phyloP scores from a whole-genome alignment of 2,888 invertebrate species.

The Agonopterix heracliana region DNA sequence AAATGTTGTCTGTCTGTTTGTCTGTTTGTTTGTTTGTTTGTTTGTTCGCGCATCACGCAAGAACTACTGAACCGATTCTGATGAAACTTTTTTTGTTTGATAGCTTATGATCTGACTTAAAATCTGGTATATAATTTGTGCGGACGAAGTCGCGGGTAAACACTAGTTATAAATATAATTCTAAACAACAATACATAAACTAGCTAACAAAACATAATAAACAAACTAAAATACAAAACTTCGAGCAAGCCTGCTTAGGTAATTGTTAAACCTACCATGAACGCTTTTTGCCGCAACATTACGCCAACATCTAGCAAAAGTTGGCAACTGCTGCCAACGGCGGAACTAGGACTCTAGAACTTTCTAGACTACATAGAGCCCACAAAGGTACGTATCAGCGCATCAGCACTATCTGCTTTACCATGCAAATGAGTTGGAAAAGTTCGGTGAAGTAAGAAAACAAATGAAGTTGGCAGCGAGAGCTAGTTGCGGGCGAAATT shows the following conservation, averaged over 20 bases:
- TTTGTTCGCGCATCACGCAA: too few relatives aligned
- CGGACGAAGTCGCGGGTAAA: too few relatives aligned
- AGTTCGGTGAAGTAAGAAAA: conserved; percentile 69
- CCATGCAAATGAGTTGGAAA: conserved; percentile 76
- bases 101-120: too few relatives aligned
- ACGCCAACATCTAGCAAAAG: conserved; percentile 62
- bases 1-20: too few relatives aligned
- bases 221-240: conserved; percentile 41
- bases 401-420: conserved; percentile 74
- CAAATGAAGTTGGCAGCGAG: conserved; percentile 28
- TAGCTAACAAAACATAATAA: conserved; percentile 33
- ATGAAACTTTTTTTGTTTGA: too few relatives aligned
- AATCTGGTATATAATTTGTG: too few relatives aligned
- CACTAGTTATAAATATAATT: too few relatives aligned
- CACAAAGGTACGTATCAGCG: conserved; percentile 63
- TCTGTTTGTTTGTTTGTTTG: too few relatives aligned
- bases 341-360: conserved; percentile 38
- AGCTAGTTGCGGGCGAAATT: conserved; percentile 26
- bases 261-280: conserved; percentile 72
- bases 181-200: too few relatives aligned
- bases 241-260: conserved; percentile 61
- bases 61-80: too few relatives aligned
- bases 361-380: conserved; percentile 65
- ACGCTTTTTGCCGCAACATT: conserved; percentile 70
- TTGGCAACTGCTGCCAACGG: conserved; percentile 56